These are phyloP conservation scores for Laticauda laticaudata DNA, from an alignment of 2,113 vertebrate species.

Conservation along the genomic window DNA sequence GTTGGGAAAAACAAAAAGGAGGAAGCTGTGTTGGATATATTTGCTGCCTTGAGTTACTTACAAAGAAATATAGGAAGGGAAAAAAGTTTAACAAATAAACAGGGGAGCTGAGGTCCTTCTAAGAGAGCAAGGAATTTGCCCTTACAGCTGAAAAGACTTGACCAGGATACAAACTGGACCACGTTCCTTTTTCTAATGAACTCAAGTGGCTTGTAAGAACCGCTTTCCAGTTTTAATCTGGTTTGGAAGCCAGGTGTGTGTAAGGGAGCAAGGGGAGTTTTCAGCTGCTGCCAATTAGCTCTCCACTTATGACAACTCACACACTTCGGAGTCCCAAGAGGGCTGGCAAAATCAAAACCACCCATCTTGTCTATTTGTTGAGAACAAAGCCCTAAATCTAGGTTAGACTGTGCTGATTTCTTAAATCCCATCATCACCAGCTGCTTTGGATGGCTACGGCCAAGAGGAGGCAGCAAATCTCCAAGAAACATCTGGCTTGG, in stretches of 20 bases:
- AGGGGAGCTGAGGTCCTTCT: not conserved
- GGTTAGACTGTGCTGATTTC: not conserved
- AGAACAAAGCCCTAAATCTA: not conserved
- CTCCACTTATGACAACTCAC: not conserved
- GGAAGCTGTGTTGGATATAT: not conserved
- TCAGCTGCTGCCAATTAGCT: not conserved
- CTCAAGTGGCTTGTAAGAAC: not conserved
- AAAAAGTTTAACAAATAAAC: not conserved
- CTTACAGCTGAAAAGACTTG: not conserved
- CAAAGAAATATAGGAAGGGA: not conserved
- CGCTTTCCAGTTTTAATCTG: not conserved
- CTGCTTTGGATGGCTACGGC: not conserved
- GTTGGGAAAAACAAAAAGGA: not conserved
- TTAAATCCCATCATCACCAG: not conserved
- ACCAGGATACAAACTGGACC: not conserved
- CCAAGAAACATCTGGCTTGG: not conserved
- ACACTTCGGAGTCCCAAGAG: not conserved
- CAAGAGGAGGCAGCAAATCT: conserved; percentile 23
- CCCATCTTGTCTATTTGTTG: not conserved
- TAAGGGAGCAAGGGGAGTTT: not conserved
- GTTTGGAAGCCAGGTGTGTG: not conserved
- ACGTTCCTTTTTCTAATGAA: not conserved
- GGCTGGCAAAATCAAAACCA: not conserved
- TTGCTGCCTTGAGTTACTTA: not conserved
- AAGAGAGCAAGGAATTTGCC: too few relatives aligned